Percentiles rank a stretch among this genome's conserved stretches.
Evolutionary conservation across 2,888 invertebrate species (phyloP).

Genomic region (Dicyrtoma fusca): DNA sequence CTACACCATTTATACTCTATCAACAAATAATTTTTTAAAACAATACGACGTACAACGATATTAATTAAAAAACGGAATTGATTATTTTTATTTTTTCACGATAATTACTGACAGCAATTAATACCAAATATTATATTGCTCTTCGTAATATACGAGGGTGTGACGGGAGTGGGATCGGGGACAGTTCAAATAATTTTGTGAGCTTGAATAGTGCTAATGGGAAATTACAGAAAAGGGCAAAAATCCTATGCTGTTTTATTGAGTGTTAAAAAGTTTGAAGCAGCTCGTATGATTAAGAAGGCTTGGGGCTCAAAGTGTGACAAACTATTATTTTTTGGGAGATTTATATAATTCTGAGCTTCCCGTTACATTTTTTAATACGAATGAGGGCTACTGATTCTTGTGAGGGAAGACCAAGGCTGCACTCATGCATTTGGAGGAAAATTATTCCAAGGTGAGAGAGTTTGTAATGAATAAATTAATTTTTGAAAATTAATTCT

Average conservation of each 20-base stretch:
- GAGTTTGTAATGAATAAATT: neutral
- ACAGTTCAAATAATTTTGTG: too few species aligned
- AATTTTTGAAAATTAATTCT: neutral
- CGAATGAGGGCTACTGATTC: slow-evolving; percentile 50
- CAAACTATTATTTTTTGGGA: slow-evolving; percentile 50
- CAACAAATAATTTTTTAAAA: too few species aligned
- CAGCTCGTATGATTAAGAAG: slow-evolving; percentile 46
- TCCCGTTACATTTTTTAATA: slow-evolving; percentile 44
- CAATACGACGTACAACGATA: too few species aligned
- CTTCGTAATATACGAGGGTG: too few species aligned
- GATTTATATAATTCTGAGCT: slow-evolving; percentile 44
- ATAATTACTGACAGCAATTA: too few species aligned
- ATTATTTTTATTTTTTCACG: too few species aligned
- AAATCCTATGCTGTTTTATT: slow-evolving; percentile 52
- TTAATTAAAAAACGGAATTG: too few species aligned
- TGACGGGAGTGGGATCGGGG: too few species aligned
- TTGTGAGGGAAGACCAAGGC: slow-evolving; percentile 55
- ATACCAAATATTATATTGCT: too few species aligned
- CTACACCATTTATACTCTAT: too few species aligned
- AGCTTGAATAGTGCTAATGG: too few species aligned
- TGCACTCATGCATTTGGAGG: slow-evolving; percentile 42
- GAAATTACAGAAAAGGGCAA: neutral
- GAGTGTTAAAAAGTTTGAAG: slow-evolving; percentile 36
- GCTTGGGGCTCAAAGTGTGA: slow-evolving; percentile 55
- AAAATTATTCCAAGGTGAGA: slow-evolving; percentile 34